phyloP scores from a whole-genome alignment of 2,113 vertebrate species.

The Antechinus flavipes region DNA sequence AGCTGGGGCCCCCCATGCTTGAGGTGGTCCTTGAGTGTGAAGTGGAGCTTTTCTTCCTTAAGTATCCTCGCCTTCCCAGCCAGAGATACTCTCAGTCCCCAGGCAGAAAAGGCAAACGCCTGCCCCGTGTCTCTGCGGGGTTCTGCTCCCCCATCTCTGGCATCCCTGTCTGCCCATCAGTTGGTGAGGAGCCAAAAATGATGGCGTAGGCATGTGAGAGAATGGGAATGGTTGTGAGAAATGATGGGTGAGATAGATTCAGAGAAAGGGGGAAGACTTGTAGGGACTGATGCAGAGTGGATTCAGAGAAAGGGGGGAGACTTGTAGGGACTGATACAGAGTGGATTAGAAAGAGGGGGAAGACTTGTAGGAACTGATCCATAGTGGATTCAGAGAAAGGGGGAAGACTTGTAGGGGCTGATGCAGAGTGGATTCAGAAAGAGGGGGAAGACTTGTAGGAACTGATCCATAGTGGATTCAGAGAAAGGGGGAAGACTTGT shows the following conservation, averaged over 20 bases:
- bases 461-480: background rate
- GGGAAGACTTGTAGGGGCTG: background rate
- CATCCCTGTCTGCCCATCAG: background rate
- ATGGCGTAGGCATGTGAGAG: no score
- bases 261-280: no score
- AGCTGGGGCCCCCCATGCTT: conserved; percentile 61
- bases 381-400: background rate
- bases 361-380: background rate
- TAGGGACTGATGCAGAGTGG: no score
- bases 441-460: no score
- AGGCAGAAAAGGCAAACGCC: conserved; percentile 63
- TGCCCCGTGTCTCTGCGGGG: conserved; percentile 57
- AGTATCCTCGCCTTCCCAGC: conserved; percentile 38
- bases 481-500: no score
- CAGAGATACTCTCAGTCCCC: conserved; percentile 70
- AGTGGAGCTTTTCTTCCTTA: conserved; percentile 79
- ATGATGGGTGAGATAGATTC: no score
- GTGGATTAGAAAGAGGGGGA: background rate
- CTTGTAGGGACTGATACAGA: background rate
- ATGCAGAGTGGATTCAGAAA: background rate
- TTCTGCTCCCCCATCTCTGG: conserved; percentile 72
- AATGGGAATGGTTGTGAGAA: no score
- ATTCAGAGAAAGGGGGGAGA: no score
- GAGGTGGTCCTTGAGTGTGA: conserved; percentile 75
- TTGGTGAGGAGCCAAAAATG: no score